These are phyloP conservation scores for Mormyrus proboscirostris DNA, from an alignment of 2,797 vertebrate genomes.

Conservation along the genomic window DNA sequence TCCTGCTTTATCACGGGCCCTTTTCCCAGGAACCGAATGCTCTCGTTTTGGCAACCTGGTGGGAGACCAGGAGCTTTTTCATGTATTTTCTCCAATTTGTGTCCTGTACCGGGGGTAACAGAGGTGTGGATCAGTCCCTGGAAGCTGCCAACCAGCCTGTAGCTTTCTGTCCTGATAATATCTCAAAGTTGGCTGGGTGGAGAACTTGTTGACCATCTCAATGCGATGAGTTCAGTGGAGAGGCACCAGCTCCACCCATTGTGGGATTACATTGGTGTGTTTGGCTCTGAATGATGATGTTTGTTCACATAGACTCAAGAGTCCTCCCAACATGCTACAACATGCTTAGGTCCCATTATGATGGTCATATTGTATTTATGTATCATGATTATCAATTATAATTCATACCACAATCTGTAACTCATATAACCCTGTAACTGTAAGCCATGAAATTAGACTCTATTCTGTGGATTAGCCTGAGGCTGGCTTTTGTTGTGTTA, in stretches of 20 bases:
- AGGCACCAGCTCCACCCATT: background rate
- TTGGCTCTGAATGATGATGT: constrained; percentile 8
- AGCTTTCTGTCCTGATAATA: background rate
- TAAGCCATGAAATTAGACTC: background rate
- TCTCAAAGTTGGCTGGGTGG: background rate
- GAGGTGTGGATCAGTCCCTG: background rate
- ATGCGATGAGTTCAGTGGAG: background rate
- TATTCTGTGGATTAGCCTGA: background rate
- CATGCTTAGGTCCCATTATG: background rate
- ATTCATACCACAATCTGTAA: background rate
- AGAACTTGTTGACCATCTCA: background rate
- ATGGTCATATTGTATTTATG: background rate
- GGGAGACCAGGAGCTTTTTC: background rate
- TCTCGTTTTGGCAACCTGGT: background rate
- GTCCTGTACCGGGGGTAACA: background rate
- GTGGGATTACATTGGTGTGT: constrained; percentile 17
- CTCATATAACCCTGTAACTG: background rate
- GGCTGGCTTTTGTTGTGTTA: background rate
- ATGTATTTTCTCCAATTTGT: background rate
- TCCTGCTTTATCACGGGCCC: background rate
- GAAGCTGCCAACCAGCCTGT: background rate
- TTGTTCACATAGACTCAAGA: background rate
- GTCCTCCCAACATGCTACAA: background rate
- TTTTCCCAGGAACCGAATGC: background rate
- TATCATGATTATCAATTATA: background rate